phyloP scores from a whole-genome alignment of 1,140 invertebrate species.

The Leptestheria dahalacensis region DNA sequence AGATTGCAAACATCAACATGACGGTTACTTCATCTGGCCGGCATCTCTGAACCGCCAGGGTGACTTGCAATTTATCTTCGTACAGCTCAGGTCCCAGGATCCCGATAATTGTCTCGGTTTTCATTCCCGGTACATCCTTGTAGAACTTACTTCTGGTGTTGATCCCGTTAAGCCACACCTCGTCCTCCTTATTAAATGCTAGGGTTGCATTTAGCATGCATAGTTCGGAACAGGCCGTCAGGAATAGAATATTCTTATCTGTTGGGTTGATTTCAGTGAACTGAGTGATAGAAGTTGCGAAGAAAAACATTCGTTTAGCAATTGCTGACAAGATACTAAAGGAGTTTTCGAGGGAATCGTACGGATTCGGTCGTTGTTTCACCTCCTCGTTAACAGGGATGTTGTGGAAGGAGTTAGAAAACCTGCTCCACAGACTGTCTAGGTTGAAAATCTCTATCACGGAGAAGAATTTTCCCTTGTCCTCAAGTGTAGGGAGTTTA shows the following conservation, averaged over 20 bases:
- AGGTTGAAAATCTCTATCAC: neutral
- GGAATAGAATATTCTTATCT: neutral
- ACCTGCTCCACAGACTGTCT: neutral
- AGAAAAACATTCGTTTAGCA: neutral
- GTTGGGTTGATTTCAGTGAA: neutral
- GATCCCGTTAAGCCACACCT: neutral
- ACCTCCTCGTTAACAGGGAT: neutral
- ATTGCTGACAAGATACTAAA: neutral
- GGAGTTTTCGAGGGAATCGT: neutral
- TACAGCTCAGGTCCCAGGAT: neutral
- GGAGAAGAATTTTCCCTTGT: neutral
- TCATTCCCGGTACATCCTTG: neutral
- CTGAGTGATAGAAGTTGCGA: neutral
- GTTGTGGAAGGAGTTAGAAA: neutral
- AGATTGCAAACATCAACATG: neutral
- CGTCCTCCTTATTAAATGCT: neutral
- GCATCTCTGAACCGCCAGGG: neutral
- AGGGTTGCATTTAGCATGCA: neutral
- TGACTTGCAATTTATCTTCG: neutral
- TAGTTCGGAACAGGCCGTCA: neutral
- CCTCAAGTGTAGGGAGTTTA: neutral
- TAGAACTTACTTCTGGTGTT: neutral
- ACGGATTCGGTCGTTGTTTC: too few species aligned
- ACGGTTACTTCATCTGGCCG: neutral
- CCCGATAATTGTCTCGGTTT: neutral